Percentiles rank a stretch among this genome's conserved stretches.
phyloP scores from a whole-genome alignment of 2,888 invertebrate genomes.

The Apodemia zela region DNA sequence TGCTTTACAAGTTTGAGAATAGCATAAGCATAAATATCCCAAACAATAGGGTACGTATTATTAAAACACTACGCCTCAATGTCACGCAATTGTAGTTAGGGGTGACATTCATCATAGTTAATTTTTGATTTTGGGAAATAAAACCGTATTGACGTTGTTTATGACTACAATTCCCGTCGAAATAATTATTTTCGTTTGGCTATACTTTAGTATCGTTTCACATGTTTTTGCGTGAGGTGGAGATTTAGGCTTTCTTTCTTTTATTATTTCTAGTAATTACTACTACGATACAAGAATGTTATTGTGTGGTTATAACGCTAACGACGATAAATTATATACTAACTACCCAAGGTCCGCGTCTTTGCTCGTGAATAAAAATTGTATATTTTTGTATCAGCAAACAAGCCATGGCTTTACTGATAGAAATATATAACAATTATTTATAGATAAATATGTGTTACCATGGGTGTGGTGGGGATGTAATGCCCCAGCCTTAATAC shows the following conservation, averaged over 20 bases:
- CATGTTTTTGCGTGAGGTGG: constrained; percentile 18
- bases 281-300: not conserved
- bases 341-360: not conserved
- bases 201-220: constrained; percentile 19
- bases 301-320: constrained; percentile 10
- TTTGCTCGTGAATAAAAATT: not conserved
- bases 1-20: not conserved
- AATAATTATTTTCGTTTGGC: constrained; percentile 23
- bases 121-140: constrained; percentile 38
- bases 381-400: not conserved
- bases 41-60: constrained; percentile 39
- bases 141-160: constrained; percentile 31
- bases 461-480: too few species aligned
- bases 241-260: constrained; percentile 16
- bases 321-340: not conserved
- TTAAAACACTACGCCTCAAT: constrained; percentile 38
- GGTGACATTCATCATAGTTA: constrained; percentile 42
- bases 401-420: too few species aligned
- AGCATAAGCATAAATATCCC: constrained; percentile 7
- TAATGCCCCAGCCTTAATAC: too few species aligned
- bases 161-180: constrained; percentile 23
- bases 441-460: too few species aligned
- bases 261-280: constrained; percentile 15
- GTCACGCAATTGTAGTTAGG: constrained; percentile 46
- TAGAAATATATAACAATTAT: too few species aligned